These are phyloP conservation scores for Rhinoraja longicauda DNA, from an alignment of 2,797 vertebrate genomes.

Conservation along the genomic window DNA sequence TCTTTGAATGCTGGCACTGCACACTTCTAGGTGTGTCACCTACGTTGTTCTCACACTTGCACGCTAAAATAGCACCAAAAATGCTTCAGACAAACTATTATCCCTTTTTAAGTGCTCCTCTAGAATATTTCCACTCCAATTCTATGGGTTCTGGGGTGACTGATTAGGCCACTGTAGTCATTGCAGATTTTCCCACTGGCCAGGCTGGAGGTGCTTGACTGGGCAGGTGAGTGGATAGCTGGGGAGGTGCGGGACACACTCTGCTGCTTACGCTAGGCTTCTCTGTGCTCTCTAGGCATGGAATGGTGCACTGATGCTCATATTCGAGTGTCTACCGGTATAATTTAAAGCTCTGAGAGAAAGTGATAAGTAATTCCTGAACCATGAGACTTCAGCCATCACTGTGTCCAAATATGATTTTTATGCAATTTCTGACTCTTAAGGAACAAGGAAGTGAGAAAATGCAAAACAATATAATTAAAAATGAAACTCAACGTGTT, in stretches of 20 bases:
- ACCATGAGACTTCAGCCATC: neutral
- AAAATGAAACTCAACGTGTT: neutral
- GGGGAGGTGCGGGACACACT: too few species aligned
- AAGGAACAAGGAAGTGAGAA: neutral
- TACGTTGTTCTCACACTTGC: too few species aligned
- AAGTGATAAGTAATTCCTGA: neutral
- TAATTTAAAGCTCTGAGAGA: neutral
- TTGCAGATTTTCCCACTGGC: too few species aligned
- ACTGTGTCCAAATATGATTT: neutral
- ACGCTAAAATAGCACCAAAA: constrained; percentile 14
- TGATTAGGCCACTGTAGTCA: too few species aligned
- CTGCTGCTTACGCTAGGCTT: too few species aligned
- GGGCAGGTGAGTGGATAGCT: too few species aligned
- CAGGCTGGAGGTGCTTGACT: too few species aligned
- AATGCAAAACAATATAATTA: neutral
- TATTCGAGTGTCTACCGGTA: neutral
- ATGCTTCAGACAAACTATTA: neutral
- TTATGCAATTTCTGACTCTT: neutral
- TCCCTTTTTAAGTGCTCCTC: too few species aligned
- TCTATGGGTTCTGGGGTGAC: too few species aligned
- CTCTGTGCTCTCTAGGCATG: too few species aligned
- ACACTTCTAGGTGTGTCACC: too few species aligned
- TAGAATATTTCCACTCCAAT: too few species aligned
- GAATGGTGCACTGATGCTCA: neutral
- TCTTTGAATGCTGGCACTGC: neutral